A percentile compares a stretch with the other conserved stretches of the same genome.
Conservation (phyloP, 2,888 invertebrate genomes). For the Hypomecis atomaria region DNA sequence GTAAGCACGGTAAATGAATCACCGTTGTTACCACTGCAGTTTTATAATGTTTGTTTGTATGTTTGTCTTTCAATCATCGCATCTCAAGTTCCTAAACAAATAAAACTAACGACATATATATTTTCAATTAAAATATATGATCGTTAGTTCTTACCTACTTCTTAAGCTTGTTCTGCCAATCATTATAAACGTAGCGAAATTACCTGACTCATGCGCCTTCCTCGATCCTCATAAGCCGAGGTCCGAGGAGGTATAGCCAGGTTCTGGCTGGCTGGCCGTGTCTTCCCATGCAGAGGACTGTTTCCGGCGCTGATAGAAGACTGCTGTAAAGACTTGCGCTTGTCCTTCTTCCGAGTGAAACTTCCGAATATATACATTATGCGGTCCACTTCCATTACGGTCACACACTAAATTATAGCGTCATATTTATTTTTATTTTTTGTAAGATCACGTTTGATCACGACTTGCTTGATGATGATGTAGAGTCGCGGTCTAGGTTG, state of each 20-base stretch:
- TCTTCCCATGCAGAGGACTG: conserved; percentile 67
- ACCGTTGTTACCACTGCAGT: too few species aligned
- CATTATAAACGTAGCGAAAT: not conserved
- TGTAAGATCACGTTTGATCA: not conserved
- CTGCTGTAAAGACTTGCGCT: conserved; percentile 77
- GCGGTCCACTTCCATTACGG: conserved; percentile 84
- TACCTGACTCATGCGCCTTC: conserved; percentile 48
- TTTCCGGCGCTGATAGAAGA: conserved; percentile 77
- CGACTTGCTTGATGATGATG: not conserved
- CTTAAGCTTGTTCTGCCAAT: too few species aligned
- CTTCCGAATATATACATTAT: conserved; percentile 87
- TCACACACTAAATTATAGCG: not conserved
- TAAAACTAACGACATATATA: too few species aligned
- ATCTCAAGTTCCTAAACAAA: too few species aligned
- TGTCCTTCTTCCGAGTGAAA: conserved; percentile 84
- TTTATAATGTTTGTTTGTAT: too few species aligned
- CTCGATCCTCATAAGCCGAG: conserved; percentile 63
- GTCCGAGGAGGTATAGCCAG: conserved; percentile 67
- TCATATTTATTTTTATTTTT: not conserved
- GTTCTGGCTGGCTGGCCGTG: conserved; percentile 64
- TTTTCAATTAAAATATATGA: too few species aligned
- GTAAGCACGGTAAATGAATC: too few species aligned
- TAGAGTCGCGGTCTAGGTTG: too few species aligned
- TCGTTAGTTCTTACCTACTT: too few species aligned
- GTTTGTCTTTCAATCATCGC: too few species aligned